Conservation (phyloP, 2,888 invertebrate genomes). For the Seira musarum region DNA sequence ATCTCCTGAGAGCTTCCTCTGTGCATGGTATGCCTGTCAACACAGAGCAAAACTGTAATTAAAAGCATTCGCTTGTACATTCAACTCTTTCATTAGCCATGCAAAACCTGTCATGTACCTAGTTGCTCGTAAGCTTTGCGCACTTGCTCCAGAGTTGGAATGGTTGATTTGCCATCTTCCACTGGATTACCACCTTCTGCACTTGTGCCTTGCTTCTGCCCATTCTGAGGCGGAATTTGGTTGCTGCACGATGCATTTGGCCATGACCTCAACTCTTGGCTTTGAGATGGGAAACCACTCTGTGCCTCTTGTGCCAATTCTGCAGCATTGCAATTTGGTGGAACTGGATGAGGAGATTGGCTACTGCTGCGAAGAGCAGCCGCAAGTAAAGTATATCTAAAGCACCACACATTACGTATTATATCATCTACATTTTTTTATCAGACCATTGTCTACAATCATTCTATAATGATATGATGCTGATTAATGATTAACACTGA, state of each 20-base stretch:
- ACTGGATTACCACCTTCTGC: neutral
- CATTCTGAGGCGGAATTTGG: slow-evolving; percentile 1
- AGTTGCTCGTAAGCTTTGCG: slow-evolving; percentile 52
- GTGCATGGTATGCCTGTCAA: slow-evolving; percentile 45
- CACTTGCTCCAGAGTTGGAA: slow-evolving; percentile 50
- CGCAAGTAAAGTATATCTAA: slow-evolving; percentile 49
- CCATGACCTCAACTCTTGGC: slow-evolving; percentile 33
- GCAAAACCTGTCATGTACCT: slow-evolving; percentile 28
- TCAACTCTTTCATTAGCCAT: neutral
- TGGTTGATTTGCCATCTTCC: neutral
- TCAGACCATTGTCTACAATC: no score
- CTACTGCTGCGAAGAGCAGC: slow-evolving; percentile 47
- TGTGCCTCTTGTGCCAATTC: slow-evolving; percentile 48
- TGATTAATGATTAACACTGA: no score
- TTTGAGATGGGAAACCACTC: slow-evolving; percentile 45
- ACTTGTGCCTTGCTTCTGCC: neutral
- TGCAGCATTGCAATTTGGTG: slow-evolving; percentile 45
- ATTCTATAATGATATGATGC: no score
- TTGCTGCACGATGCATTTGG: slow-evolving; percentile 21
- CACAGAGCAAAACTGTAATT: neutral
- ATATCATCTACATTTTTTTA: no score
- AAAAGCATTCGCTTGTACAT: neutral
- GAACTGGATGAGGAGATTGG: slow-evolving; percentile 35
- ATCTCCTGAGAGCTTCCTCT: slow-evolving; percentile 43
- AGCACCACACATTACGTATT: no score